Evolutionary conservation across 2,797 vertebrate genomes (phyloP), one percentile per base, ranked within the genome.

Genomic region (Hafferia zeledoni): DNA sequence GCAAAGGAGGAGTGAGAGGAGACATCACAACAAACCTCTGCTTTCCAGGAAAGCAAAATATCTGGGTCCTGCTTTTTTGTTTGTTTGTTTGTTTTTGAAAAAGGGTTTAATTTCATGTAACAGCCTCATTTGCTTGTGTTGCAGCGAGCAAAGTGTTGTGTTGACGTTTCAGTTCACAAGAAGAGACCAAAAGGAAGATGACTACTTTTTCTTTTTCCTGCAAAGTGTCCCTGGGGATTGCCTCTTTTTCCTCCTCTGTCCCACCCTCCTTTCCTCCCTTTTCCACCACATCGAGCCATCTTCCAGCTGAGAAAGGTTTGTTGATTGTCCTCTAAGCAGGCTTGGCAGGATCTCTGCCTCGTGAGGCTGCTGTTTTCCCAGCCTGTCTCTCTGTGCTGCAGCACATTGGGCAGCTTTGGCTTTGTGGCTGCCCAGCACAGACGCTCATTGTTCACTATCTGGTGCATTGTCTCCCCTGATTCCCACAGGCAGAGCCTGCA

Each of bases 311-410:
- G 68, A 46, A 95, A 65, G 61, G 60, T 72, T 87, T 57, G 82
- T 83, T 60, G 78, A 56, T 74, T 94, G 82, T 80, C 69, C 85
- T 77, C 49, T 23, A 9, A 52, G 93, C 89, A 61, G 86, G 68
- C 94, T 88, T 81, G 96, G 96, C 96, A 91, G 87, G 69, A 74
- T 85, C 87, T 94, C 75, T 83, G 27, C 80, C 78, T 85, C 37
- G 18, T 17, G 56, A 69, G 82, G 87, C 84, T 93, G 86, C 94
- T 91, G 94, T 71, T 93, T 68, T 57, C 70, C 91, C 87, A 92
- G 91, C 39, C 71, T 44, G 80, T 75, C 25, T 63, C 77, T 93
- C n/a, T 80, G 92, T 83, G 80, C 92, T 11, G 86, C 65, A 7
- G 86, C 90, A 39, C 65, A 37, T 83, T 76, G 91, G 63, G 78